Evolutionary conservation across 2,113 vertebrate genomes (phyloP).

Genomic region (Catharus fuscescens): DNA sequence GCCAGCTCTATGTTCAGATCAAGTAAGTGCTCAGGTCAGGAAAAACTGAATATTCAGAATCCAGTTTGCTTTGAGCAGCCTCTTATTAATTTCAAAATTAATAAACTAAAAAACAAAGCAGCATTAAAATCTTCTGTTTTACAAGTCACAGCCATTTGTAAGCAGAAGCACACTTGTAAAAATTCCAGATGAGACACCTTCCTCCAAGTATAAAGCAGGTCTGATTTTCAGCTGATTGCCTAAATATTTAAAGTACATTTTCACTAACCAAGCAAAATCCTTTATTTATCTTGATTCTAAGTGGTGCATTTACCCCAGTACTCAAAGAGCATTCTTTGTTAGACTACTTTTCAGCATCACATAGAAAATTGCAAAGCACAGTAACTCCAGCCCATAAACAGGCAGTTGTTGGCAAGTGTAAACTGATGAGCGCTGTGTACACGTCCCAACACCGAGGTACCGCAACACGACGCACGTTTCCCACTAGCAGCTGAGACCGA

Average conservation of each 20-base stretch:
- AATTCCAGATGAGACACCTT: neutral
- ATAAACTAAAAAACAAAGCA: neutral
- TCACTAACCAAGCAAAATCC: neutral
- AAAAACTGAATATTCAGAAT: neutral
- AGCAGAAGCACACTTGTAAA: neutral
- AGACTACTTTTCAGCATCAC: neutral
- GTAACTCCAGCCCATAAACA: neutral
- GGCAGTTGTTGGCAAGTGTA: neutral
- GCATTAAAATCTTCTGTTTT: neutral
- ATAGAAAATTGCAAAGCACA: neutral
- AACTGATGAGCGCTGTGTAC: neutral
- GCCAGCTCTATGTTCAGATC: neutral
- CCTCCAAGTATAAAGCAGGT: neutral
- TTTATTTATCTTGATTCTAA: neutral
- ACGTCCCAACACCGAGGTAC: fast-evolving
- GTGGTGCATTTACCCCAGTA: neutral
- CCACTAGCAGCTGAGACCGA: neutral
- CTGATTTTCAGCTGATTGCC: neutral
- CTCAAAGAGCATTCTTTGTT: neutral
- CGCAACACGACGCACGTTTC: neutral
- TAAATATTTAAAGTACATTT: neutral
- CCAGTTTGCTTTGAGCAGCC: neutral
- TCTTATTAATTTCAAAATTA: neutral
- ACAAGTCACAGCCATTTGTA: neutral
- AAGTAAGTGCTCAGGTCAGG: fast-evolving